A percentile compares a stretch with the other conserved stretches of the same genome.
phyloP scores from a whole-genome alignment of 2,797 vertebrate species.

The Ctenosaura bakeri region DNA sequence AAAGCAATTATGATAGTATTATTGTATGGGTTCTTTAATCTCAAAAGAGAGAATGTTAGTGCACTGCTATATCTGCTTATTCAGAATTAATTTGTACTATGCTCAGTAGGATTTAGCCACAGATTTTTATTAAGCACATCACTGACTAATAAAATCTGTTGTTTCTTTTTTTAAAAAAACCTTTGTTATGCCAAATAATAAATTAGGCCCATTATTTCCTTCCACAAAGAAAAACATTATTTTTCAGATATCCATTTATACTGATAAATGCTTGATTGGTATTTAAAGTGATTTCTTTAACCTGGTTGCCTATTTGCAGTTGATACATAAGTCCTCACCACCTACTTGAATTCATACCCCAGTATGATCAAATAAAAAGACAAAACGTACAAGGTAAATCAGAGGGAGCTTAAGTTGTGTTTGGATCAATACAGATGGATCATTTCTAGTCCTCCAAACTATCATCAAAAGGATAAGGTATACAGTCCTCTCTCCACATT shows the following conservation, averaged over 20 bases:
- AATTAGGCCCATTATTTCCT: not conserved
- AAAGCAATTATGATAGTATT: not conserved
- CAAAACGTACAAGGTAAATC: not conserved
- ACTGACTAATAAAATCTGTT: not conserved
- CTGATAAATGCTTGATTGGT: not conserved
- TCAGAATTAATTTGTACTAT: not conserved
- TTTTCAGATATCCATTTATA: fast-evolving
- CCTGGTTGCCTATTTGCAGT: not conserved
- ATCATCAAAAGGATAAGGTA: not conserved
- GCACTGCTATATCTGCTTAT: not conserved
- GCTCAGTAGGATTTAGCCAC: not conserved
- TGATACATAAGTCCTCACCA: not conserved
- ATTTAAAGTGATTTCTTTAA: not conserved
- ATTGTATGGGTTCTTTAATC: not conserved
- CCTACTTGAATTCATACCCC: not conserved
- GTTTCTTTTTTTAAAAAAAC: constrained; percentile 2
- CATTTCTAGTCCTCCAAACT: not conserved
- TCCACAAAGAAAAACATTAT: not conserved
- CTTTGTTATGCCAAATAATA: constrained; percentile 13
- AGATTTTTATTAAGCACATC: not conserved
- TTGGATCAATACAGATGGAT: not conserved
- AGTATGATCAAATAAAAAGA: not conserved
- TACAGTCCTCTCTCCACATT: too few relatives aligned
- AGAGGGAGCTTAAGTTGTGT: not conserved
- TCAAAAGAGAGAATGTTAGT: not conserved